Conservation (phyloP, 2,113 vertebrate genomes). For the Promerops cafer region DNA sequence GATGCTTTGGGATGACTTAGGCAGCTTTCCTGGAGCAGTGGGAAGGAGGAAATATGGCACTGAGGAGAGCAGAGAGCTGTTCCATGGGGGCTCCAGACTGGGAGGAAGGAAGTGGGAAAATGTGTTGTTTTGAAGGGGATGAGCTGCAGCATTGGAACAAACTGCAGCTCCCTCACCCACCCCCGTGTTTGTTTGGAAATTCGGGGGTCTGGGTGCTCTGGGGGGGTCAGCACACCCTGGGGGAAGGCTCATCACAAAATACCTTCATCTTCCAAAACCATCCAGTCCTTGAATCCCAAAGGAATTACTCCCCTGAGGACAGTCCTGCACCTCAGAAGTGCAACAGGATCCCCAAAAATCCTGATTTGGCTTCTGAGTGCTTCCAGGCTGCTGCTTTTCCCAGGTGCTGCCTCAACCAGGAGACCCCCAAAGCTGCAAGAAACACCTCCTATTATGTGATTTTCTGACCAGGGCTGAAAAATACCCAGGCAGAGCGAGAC, state of each 20-base stretch:
- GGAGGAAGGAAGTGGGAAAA: background rate
- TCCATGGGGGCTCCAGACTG: background rate
- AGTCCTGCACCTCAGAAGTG: background rate
- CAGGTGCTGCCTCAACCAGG: too few species aligned
- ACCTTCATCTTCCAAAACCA: background rate
- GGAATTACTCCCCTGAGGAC: background rate
- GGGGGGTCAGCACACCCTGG: too few species aligned
- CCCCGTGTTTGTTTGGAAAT: rapidly evolving
- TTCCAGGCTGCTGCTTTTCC: background rate
- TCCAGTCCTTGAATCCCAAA: rapidly evolving
- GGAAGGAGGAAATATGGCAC: background rate
- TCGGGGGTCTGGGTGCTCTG: background rate
- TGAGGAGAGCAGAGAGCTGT: background rate
- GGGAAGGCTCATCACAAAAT: background rate
- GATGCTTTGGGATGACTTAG: background rate
- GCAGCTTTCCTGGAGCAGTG: background rate
- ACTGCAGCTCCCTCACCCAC: background rate
- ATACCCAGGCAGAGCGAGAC: background rate
- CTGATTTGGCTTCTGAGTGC: rapidly evolving
- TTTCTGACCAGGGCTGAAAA: background rate
- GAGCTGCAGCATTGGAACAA: background rate
- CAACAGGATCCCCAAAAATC: background rate
- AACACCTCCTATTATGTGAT: rapidly evolving
- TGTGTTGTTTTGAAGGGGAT: background rate
- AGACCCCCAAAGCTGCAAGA: background rate